Percentiles rank a stretch among this genome's conserved stretches.
Conservation (phyloP, 2,797 vertebrate genomes). For the Myotis pilosus region DNA sequence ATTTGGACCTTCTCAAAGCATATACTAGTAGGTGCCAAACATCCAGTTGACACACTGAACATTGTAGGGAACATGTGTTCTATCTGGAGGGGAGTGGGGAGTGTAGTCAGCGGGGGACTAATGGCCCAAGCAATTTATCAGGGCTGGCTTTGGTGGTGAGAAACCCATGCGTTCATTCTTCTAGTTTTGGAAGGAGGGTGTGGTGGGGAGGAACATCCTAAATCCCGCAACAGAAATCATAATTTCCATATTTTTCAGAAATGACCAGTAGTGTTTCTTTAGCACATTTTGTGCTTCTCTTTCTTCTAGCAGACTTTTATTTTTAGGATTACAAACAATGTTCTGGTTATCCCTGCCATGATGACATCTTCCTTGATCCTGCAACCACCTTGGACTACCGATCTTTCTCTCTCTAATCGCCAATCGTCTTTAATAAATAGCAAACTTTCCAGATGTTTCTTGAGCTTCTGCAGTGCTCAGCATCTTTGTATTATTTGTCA, state of each 20-base stretch:
- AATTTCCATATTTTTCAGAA: slow-evolving; percentile 11
- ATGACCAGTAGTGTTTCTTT: background rate
- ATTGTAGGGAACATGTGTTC: slow-evolving; percentile 15
- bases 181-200: background rate
- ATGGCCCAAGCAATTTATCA: background rate
- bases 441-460: background rate
- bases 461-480: background rate
- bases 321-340: background rate
- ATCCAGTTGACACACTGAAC: slow-evolving; percentile 16
- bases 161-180: background rate
- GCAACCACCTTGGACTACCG: background rate
- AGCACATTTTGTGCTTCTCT: background rate
- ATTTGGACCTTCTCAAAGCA: slow-evolving; percentile 36
- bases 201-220: background rate
- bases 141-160: background rate
- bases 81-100: background rate
- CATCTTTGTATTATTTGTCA: background rate
- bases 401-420: background rate
- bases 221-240: background rate
- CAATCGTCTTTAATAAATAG: background rate
- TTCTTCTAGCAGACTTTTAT: background rate
- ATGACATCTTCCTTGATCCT: background rate
- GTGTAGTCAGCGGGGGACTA: background rate
- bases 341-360: background rate
- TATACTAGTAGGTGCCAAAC: background rate